Evolutionary conservation across 2,888 invertebrate genomes (phyloP).

Genomic region (Endomychus coccineus): DNA sequence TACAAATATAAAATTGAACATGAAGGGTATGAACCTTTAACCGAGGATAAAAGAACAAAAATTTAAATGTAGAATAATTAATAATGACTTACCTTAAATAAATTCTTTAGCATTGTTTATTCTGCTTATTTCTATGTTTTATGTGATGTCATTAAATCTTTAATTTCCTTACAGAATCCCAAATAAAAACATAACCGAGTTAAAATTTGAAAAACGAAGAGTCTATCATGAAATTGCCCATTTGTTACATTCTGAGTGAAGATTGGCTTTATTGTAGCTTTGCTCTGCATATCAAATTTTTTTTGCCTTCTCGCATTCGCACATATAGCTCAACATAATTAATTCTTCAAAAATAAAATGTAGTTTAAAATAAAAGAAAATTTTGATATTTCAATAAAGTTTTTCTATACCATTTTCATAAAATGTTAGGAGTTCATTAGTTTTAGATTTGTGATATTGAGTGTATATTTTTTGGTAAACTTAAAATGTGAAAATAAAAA

Average conservation of each 20-base stretch:
- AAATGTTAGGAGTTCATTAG: too few relatives aligned
- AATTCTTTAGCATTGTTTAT: neutral
- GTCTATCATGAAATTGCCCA: slow-evolving; percentile 30
- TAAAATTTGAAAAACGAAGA: slow-evolving; percentile 31
- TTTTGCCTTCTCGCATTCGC: too few relatives aligned
- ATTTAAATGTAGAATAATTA: slow-evolving; percentile 1
- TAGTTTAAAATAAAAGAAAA: too few relatives aligned
- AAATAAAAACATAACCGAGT: slow-evolving; percentile 24
- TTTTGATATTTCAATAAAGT: too few relatives aligned
- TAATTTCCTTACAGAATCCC: slow-evolving; percentile 35
- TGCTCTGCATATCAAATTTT: too few relatives aligned
- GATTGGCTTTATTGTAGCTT: neutral
- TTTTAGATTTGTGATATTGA: too few relatives aligned
- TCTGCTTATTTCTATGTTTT: slow-evolving; percentile 9
- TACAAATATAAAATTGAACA: slow-evolving; percentile 83
- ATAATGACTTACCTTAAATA: neutral
- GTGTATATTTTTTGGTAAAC: too few relatives aligned
- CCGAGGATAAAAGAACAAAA: slow-evolving; percentile 36
- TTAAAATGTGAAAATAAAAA: too few relatives aligned
- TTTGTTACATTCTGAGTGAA: too few relatives aligned
- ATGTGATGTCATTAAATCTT: neutral
- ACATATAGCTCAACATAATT: too few relatives aligned
- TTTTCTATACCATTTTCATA: too few relatives aligned
- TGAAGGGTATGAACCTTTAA: slow-evolving; percentile 76
- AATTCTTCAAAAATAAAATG: too few relatives aligned